phyloP scores from a whole-genome alignment of 2,888 invertebrate genomes.

The Drosophila mettleri region DNA sequence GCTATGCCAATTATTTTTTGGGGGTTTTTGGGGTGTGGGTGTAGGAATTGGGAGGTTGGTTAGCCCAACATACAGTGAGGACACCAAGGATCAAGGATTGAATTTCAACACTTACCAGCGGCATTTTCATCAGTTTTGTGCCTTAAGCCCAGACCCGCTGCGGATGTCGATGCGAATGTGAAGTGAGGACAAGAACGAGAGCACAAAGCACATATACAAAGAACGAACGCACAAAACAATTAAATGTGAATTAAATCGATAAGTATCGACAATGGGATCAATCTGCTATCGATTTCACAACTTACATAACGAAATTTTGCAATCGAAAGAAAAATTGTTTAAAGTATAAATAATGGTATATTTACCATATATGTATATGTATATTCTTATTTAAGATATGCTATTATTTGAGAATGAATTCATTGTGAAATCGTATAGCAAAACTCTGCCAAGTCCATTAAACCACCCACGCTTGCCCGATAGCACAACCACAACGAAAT shows the following conservation, averaged over 20 bases:
- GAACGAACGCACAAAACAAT: constrained; percentile 53
- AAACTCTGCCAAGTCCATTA: not conserved
- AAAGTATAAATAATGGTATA: too few species aligned
- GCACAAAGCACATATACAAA: constrained; percentile 46
- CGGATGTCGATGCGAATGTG: constrained; percentile 28
- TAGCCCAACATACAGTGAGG: constrained; percentile 2
- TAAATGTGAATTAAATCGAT: constrained; percentile 29
- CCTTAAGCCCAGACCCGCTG: constrained; percentile 83
- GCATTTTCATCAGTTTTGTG: constrained; percentile 70
- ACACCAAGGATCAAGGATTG: constrained; percentile 16
- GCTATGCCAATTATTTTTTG: not conserved
- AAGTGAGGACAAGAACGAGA: constrained; percentile 40
- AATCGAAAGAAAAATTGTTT: too few species aligned
- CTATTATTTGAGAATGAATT: not conserved
- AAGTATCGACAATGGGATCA: not conserved
- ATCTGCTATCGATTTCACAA: constrained; percentile 24
- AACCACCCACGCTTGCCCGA: not conserved
- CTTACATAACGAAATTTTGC: too few species aligned
- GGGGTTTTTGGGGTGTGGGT: not conserved
- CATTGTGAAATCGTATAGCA: constrained; percentile 21
- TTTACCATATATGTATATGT: too few species aligned
- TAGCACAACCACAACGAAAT: not conserved
- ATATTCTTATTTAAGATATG: too few species aligned
- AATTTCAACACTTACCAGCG: constrained; percentile 51
- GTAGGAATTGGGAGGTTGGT: not conserved